A percentile compares a stretch with the other conserved stretches of the same genome.
Conservation (phyloP, 2,113 vertebrate genomes). For the Ibidorhyncha struthersii region DNA sequence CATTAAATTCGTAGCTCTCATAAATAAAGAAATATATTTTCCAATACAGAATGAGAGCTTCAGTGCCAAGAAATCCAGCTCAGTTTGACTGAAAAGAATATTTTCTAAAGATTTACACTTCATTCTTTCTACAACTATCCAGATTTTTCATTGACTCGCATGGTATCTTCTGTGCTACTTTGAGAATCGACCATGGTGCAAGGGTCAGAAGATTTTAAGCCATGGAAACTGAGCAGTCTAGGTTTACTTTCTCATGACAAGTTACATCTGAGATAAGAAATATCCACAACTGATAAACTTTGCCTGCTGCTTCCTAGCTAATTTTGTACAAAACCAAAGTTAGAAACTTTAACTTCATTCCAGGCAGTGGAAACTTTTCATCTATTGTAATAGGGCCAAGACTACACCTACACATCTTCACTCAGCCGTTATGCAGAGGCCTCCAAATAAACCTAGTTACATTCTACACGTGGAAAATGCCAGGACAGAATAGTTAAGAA, state of each 20-base stretch:
- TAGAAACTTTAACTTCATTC: not conserved
- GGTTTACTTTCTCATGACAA: not conserved
- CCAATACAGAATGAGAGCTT: not conserved
- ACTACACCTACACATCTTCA: not conserved
- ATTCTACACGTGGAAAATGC: not conserved
- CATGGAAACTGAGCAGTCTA: not conserved
- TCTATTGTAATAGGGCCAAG: not conserved
- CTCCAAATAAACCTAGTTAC: not conserved
- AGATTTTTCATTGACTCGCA: not conserved
- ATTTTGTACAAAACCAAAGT: not conserved
- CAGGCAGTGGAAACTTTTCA: not conserved
- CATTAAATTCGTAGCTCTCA: not conserved
- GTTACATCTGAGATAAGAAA: not conserved
- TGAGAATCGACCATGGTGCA: not conserved
- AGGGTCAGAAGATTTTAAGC: not conserved
- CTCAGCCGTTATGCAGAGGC: not conserved
- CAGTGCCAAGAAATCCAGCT: not conserved
- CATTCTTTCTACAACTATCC: not conserved
- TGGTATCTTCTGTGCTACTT: not conserved
- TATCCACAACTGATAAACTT: not conserved
- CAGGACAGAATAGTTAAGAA: not conserved
- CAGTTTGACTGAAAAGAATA: not conserved
- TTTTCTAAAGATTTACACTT: not conserved
- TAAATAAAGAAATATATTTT: conserved; percentile 12
- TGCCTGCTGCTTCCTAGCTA: not conserved